Conservation (phyloP, 2,888 invertebrate genomes). For the Noctua fimbriata region DNA sequence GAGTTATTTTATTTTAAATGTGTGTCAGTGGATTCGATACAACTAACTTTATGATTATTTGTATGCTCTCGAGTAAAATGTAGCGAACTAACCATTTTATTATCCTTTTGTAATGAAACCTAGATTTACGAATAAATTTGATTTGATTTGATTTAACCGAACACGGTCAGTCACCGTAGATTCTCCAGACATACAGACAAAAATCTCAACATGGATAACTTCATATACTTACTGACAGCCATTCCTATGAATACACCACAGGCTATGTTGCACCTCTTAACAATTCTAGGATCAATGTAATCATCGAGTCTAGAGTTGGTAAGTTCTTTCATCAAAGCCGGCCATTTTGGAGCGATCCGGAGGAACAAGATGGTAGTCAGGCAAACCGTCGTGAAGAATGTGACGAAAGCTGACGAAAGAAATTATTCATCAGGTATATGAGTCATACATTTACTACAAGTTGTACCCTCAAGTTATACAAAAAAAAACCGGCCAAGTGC, state of each 20-base stretch:
- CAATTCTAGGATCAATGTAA: constrained; percentile 70
- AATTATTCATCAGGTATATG: background rate
- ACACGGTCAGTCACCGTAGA: too few relatives aligned
- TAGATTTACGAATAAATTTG: too few relatives aligned
- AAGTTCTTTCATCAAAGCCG: constrained; percentile 70
- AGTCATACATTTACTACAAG: background rate
- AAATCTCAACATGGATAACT: background rate
- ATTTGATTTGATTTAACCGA: too few relatives aligned
- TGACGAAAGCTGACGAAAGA: constrained; percentile 68
- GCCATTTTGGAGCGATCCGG: constrained; percentile 76
- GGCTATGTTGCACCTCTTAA: constrained; percentile 67
- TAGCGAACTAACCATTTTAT: too few relatives aligned
- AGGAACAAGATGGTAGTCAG: constrained; percentile 72
- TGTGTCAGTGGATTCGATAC: too few relatives aligned
- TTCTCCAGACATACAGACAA: too few relatives aligned
- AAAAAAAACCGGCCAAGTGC: too few relatives aligned
- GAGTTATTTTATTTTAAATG: too few relatives aligned
- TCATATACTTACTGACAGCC: constrained; percentile 71
- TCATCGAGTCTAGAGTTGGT: constrained; percentile 69
- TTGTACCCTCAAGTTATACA: too few relatives aligned
- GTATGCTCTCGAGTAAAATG: too few relatives aligned
- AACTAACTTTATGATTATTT: too few relatives aligned
- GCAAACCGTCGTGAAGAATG: constrained; percentile 69
- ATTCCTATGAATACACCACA: constrained; percentile 66
- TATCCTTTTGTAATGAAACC: too few relatives aligned